phyloP scores from a whole-genome alignment of 92 coral and sea anemone species.

The Heteractis magnifica region DNA sequence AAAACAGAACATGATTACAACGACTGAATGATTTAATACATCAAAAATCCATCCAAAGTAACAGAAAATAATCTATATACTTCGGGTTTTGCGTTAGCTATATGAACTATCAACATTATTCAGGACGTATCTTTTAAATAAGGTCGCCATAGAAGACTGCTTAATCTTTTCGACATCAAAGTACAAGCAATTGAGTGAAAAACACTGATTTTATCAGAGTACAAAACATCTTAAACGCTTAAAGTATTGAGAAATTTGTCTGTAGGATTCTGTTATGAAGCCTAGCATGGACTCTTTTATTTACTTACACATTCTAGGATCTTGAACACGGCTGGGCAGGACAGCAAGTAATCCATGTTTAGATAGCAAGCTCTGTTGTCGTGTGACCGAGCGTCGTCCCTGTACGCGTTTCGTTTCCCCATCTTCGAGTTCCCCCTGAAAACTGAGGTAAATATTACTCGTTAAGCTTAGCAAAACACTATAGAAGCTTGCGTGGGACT shows the following conservation, averaged over 20 bases:
- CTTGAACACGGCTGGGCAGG: conserved; percentile 36
- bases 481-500: too few species aligned
- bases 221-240: not conserved
- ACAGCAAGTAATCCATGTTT: conserved; percentile 39
- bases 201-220: conserved; percentile 6
- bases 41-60: too few species aligned
- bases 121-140: too few species aligned
- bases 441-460: not conserved
- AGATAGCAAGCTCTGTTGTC: conserved; percentile 29
- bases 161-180: not conserved
- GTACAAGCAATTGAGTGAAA: not conserved
- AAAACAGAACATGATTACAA: too few species aligned
- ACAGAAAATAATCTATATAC: too few species aligned
- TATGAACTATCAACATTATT: too few species aligned
- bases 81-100: too few species aligned
- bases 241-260: not conserved
- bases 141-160: not conserved
- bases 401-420: conserved; percentile 28
- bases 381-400: conserved; percentile 9
- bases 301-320: conserved; percentile 52
- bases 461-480: not conserved
- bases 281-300: not conserved
- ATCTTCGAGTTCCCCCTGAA: conserved; percentile 1
- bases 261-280: not conserved
- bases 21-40: too few species aligned